Conservation (phyloP, 2,888 invertebrate species). For the Philereme transversata region DNA sequence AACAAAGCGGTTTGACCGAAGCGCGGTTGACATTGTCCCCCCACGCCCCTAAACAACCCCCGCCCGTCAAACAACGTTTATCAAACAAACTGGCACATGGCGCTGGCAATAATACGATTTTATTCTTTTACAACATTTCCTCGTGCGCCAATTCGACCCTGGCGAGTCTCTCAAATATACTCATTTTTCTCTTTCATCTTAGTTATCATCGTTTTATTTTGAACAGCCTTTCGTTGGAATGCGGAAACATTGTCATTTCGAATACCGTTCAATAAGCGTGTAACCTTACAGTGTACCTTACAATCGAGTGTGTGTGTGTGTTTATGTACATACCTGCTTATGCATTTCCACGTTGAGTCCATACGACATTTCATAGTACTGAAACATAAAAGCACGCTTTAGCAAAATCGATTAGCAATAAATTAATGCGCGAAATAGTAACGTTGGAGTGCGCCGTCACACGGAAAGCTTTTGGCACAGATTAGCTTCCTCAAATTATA, state of each 20-base stretch:
- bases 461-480: conserved; percentile 75
- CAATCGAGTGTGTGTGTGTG: background rate
- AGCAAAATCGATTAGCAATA: conserved; percentile 58
- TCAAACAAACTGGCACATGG: conserved; percentile 65
- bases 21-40: conserved; percentile 37
- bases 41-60: conserved; percentile 40
- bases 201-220: conserved; percentile 44
- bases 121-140: conserved; percentile 67
- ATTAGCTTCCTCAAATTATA: conserved; percentile 80
- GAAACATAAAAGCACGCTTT: conserved; percentile 84
- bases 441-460: conserved; percentile 54
- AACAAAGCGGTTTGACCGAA: conserved; percentile 61
- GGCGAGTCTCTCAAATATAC: conserved; percentile 54
- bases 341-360: conserved; percentile 99
- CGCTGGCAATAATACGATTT: conserved; percentile 72
- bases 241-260: conserved; percentile 50
- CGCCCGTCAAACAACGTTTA: conserved; percentile 76
- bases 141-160: conserved; percentile 56
- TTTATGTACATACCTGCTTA: conserved; percentile 91
- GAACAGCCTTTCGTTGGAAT: conserved; percentile 49
- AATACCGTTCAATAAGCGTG: conserved; percentile 11
- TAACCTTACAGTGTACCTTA: conserved; percentile 1
- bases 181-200: conserved; percentile 52
- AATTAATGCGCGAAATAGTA: conserved; percentile 60
- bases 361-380: conserved; percentile 99